Evolutionary conservation across 2,113 vertebrate species (phyloP).

Genomic region (Oxyruncus cristatus): DNA sequence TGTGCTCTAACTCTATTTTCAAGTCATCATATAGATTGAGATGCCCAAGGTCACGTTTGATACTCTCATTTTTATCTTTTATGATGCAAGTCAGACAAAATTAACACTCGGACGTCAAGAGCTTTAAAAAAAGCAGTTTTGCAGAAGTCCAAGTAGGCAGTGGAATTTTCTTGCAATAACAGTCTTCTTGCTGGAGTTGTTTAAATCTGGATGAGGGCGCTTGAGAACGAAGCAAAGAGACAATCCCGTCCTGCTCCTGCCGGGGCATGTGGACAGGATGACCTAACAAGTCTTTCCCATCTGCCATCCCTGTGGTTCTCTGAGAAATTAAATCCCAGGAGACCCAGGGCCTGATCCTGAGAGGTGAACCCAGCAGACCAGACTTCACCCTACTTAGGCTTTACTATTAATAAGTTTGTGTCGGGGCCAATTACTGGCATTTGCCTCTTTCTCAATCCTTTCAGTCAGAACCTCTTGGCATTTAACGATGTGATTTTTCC

Average conservation of each 20-base stretch:
- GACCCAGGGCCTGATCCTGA: conserved; percentile 61
- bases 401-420: conserved; percentile 56
- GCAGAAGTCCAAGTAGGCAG: not conserved
- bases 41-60: not conserved
- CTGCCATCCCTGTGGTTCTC: conserved; percentile 47
- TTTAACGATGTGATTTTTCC: conserved; percentile 35
- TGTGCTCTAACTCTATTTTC: not conserved
- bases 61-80: not conserved
- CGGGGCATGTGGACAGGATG: conserved; percentile 48
- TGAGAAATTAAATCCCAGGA: conserved; percentile 61
- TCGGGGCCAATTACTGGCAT: conserved; percentile 37
- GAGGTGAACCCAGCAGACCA: conserved; percentile 50
- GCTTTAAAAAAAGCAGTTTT: not conserved
- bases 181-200: not conserved
- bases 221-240: conserved; percentile 31
- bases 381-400: conserved; percentile 49
- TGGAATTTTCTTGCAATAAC: conserved; percentile 23
- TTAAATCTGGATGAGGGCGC: conserved; percentile 21
- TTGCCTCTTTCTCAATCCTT: conserved; percentile 45
- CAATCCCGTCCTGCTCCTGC: not conserved
- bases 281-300: conserved; percentile 65
- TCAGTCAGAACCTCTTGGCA: conserved; percentile 43
- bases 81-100: not conserved
- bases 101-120: not conserved
- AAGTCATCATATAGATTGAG: not conserved